A percentile compares a stretch with the other conserved stretches of the same genome.
These are phyloP conservation scores for Drosophila hamatofila DNA, from an alignment of 2,888 invertebrate genomes.

Conservation along the genomic window DNA sequence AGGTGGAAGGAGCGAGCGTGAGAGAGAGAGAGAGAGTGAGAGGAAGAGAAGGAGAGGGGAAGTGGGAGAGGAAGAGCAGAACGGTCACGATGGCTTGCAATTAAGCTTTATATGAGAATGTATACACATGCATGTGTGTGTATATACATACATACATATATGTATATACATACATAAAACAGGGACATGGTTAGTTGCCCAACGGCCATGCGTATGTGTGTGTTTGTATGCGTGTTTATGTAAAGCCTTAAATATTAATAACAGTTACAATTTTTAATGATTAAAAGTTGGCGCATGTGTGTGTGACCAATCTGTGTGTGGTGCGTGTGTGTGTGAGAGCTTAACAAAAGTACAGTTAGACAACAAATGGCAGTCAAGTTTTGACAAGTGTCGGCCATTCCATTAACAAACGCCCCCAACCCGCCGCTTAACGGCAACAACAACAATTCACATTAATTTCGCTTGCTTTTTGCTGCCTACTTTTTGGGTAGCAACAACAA, in stretches of 20 bases:
- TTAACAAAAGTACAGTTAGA: conserved; percentile 70
- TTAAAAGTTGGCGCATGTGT: conserved; percentile 76
- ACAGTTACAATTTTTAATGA: conserved; percentile 82
- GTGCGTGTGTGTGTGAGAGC: conserved; percentile 29
- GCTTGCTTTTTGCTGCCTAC: conserved; percentile 26
- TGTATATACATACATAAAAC: conserved; percentile 16
- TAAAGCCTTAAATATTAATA: conserved; percentile 79
- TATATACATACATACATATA: neutral
- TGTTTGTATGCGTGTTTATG: conserved; percentile 46
- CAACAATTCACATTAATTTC: conserved; percentile 11
- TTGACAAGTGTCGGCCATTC: conserved; percentile 44
- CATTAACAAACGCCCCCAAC: neutral
- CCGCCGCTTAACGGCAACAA: neutral
- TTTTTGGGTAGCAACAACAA: conserved; percentile 10
- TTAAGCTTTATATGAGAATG: conserved; percentile 61
- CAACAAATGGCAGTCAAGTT: conserved; percentile 62
- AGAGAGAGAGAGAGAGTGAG: neutral
- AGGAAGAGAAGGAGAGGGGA: neutral
- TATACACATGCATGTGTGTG: conserved; percentile 3
- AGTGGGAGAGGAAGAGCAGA: conserved; percentile 16
- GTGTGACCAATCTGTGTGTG: conserved; percentile 27
- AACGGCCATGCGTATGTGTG: conserved; percentile 24
- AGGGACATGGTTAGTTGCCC: conserved; percentile 58
- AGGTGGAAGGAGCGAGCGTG: neutral
- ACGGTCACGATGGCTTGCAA: conserved; percentile 75